Evolutionary conservation across 2,888 invertebrate species (phyloP), one percentile per base, ranked within the genome.

Genomic region (Mesochorus sp.): DNA sequence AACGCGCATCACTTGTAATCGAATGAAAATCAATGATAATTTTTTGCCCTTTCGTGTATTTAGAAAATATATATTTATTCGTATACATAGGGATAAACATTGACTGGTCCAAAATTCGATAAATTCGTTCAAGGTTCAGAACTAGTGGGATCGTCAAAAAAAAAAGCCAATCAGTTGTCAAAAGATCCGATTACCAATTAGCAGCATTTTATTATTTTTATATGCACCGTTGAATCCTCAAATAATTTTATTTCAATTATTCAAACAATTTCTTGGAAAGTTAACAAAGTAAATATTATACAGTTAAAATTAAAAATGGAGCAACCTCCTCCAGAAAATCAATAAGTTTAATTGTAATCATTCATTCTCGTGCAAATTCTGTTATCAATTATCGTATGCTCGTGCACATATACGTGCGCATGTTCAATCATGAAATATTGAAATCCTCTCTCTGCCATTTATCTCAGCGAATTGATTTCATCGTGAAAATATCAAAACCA

Each of bases 11-110:
- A n/a, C n/a, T n/a, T n/a, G n/a, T n/a, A n/a, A n/a, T 37, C 37
- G 37, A 4, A 10, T 10, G 12, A 37, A 37, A 37, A 37, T 37
- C 79, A 74, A 61, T 62, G 49, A n/a, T n/a, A n/a, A n/a, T n/a
- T n/a, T n/a, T n/a, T n/a, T n/a, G n/a, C n/a, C n/a, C n/a, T n/a
- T n/a, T 49, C 49, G 5, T 24, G 28, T 17, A 44, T 28, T n/a
- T n/a, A n/a, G n/a, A n/a, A n/a, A n/a, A n/a, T n/a, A n/a, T n/a
- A n/a, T n/a, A n/a, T n/a, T n/a, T n/a, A n/a, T n/a, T n/a, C n/a
- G n/a, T n/a, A n/a, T n/a, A n/a, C n/a, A n/a, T n/a, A n/a, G n/a
- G n/a, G n/a, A n/a, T n/a, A n/a, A n/a, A n/a, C n/a, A n/a, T n/a
- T n/a, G n/a, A n/a, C n/a, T n/a, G n/a, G n/a, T n/a, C n/a, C n/a